Percentiles rank a stretch among this genome's conserved stretches.
phyloP scores from a whole-genome alignment of 2,888 invertebrate species.

The Neuroscelio doddi region DNA sequence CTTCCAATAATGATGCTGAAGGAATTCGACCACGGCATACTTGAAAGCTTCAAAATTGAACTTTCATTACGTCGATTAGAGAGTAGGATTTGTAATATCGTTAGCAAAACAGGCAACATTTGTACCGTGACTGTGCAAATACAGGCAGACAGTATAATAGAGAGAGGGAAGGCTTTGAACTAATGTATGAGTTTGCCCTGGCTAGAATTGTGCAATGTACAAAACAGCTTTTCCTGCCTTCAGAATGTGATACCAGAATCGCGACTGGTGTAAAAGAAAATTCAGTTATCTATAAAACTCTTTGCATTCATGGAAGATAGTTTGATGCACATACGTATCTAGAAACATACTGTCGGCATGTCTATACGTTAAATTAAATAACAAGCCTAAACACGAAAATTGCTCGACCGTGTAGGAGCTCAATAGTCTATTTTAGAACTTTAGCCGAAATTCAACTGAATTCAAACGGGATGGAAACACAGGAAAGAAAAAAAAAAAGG shows the following conservation, averaged over 20 bases:
- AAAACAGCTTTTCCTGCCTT: too few species aligned
- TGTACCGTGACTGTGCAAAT: conserved; percentile 5
- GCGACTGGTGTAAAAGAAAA: too few species aligned
- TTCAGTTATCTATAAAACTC: too few species aligned
- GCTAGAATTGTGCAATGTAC: conserved; percentile 2
- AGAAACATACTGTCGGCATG: conserved; percentile 29
- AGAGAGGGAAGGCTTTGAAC: conserved; percentile 6
- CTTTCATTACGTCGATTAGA: conserved; percentile 15
- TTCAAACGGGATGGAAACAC: background rate
- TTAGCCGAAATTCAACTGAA: background rate
- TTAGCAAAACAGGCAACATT: conserved; percentile 14
- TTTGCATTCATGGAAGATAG: too few species aligned
- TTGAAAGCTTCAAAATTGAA: conserved; percentile 6
- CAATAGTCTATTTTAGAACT: too few species aligned
- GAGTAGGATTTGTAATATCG: conserved; percentile 17
- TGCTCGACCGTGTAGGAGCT: too few species aligned
- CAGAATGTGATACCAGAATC: too few species aligned
- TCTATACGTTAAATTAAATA: conserved; percentile 38
- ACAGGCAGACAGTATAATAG: background rate
- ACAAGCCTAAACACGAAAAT: conserved; percentile 24
- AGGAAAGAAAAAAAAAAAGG: conserved; percentile 2
- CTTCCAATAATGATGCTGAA: conserved; percentile 3
- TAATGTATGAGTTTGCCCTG: conserved; percentile 1
- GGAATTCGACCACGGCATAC: conserved; percentile 1
- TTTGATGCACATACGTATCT: conserved; percentile 23